phyloP scores from a whole-genome alignment of 2,113 vertebrate species.

The Columba livia region DNA sequence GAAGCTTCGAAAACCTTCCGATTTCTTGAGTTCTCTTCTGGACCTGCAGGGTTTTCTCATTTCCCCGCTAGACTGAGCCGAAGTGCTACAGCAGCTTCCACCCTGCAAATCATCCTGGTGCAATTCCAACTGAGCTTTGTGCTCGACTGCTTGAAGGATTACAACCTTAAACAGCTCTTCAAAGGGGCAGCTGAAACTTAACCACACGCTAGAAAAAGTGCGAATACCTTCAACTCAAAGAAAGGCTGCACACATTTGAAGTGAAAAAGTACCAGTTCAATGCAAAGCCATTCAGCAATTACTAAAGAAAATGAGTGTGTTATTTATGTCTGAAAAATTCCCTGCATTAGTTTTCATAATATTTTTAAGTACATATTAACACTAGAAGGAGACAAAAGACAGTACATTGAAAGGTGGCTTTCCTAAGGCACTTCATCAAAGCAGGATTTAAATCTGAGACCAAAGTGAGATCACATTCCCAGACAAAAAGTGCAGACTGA shows the following conservation, averaged over 20 bases:
- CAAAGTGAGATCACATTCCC: neutral
- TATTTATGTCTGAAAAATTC: neutral
- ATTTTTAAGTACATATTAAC: neutral
- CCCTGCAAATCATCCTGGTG: neutral
- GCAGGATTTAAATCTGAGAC: slow-evolving; percentile 4
- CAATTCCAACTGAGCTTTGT: neutral
- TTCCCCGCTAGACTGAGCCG: fast-evolving
- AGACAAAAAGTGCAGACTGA: slow-evolving; percentile 1
- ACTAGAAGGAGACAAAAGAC: neutral
- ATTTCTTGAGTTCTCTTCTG: neutral
- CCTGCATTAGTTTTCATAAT: neutral
- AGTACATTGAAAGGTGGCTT: neutral
- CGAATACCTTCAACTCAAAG: neutral
- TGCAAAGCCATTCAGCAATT: neutral
- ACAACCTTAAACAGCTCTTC: neutral
- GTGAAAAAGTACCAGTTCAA: neutral
- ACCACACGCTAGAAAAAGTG: neutral
- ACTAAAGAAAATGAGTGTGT: neutral
- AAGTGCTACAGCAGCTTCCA: neutral
- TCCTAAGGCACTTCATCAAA: slow-evolving; percentile 18
- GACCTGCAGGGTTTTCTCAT: neutral
- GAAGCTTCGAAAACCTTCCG: neutral
- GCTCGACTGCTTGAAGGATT: neutral
- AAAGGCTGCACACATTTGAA: neutral
- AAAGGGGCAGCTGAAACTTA: slow-evolving; percentile 19